Evolutionary conservation across 2,113 vertebrate genomes (phyloP), one percentile per base, ranked within the genome.

Genomic region (Coreoperca whiteheadi): DNA sequence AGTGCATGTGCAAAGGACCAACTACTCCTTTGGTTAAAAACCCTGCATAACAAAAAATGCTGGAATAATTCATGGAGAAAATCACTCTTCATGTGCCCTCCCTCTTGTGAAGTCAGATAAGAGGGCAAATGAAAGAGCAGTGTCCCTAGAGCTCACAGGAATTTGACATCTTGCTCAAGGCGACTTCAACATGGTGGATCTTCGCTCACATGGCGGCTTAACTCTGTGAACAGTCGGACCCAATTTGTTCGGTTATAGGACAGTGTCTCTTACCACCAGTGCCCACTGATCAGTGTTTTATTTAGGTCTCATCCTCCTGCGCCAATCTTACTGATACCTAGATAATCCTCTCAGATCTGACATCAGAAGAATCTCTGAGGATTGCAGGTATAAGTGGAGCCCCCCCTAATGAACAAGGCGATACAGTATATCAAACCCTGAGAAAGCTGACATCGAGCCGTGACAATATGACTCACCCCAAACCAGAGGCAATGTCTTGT

Each of bases 391-490:
- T 73, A 73, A 74, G 69, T 66, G 43, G 34, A 81, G 30, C 43
- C 67, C 77, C 77, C 48, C 64, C 37, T 64, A 65, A 74, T 64
- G 56, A 87, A 78, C 43, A 74, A 72, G 48, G 14, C 18, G 60
- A 69, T 30, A 30, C n/a, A n/a, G n/a, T n/a, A n/a, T 64, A 80
- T 66, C 70, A 74, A 68, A 83, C 88, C 74, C 74, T 57, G 65
- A 12, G 32, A 81, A 86, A 82, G 71, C 84, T 78, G 82, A 86
- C 85, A 81, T 43, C 72, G 77, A 80, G 66, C 53, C 23, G 28
- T 85, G 83, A 67, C 70, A 43, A 87, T n/a, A n/a, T 91, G 90
- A 91, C 83, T 91, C 87, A 89, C 65, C 85, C 69, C 60, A 78
- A 69, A 69, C 50, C 64, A 41, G 65, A 89, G 70, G 70, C 34